Conservation (phyloP, 1,140 invertebrate genomes). For the Polypedilum pembai region DNA sequence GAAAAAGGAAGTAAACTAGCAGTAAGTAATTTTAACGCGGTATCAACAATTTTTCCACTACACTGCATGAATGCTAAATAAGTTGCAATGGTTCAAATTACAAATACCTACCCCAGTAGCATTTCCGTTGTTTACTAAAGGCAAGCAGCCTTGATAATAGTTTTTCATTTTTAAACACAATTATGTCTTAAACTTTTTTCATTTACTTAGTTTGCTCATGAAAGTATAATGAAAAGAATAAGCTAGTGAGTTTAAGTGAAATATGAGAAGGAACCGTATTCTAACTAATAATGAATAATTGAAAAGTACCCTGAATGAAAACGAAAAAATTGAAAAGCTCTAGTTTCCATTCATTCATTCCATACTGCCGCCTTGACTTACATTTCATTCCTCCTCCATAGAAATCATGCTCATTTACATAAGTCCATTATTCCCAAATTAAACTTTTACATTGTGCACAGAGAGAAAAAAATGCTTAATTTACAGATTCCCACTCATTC, state of each 20-base stretch:
- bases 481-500: too few species aligned
- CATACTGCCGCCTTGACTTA: not conserved
- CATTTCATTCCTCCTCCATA: not conserved
- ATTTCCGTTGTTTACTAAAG: not conserved
- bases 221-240: not conserved
- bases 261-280: not conserved
- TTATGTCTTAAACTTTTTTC: not conserved
- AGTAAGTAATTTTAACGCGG: not conserved
- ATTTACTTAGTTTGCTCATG: not conserved
- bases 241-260: not conserved
- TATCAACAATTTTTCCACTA: not conserved
- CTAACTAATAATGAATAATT: not conserved
- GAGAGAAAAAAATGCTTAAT: too few species aligned
- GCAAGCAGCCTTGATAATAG: not conserved
- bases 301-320: not conserved
- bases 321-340: not conserved
- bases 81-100: slow-evolving; percentile 1
- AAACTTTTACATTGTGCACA: too few species aligned
- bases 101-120: not conserved
- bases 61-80: not conserved
- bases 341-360: not conserved
- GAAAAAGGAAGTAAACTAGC: too few species aligned
- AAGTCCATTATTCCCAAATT: too few species aligned
- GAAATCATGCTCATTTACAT: too few species aligned
- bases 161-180: not conserved